phyloP scores from a whole-genome alignment of 2,888 invertebrate genomes.

The Lasioglossum lativentre region DNA sequence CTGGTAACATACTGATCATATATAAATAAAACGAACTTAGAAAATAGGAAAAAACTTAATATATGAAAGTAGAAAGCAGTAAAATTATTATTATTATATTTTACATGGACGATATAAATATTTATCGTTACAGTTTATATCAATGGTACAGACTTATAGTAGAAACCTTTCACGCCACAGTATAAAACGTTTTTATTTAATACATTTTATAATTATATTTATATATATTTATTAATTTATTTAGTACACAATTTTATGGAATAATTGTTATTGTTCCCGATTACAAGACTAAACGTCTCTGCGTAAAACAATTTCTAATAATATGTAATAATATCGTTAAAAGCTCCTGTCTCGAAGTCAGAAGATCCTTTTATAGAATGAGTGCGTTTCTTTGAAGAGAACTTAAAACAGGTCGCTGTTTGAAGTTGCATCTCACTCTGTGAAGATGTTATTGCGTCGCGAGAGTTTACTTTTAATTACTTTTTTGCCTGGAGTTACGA shows the following conservation, averaged over 20 bases:
- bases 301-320: not conserved
- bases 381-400: not conserved
- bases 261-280: not conserved
- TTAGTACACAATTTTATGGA: not conserved
- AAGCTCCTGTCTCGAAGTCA: not conserved
- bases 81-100: not conserved
- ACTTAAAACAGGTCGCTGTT: not conserved
- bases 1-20: not conserved
- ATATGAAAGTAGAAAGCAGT: not conserved
- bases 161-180: not conserved
- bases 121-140: not conserved
- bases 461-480: constrained; percentile 14
- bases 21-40: not conserved
- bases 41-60: not conserved
- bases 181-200: not conserved
- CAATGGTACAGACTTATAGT: not conserved
- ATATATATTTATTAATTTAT: too few species aligned
- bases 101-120: not conserved
- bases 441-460: not conserved
- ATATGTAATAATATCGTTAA: not conserved
- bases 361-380: not conserved
- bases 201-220: too few species aligned
- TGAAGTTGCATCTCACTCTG: not conserved
- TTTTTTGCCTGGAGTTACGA: not conserved
- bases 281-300: not conserved